Evolutionary conservation across 2,888 invertebrate genomes (phyloP).

Genomic region (Tetramorium bicarinatum): DNA sequence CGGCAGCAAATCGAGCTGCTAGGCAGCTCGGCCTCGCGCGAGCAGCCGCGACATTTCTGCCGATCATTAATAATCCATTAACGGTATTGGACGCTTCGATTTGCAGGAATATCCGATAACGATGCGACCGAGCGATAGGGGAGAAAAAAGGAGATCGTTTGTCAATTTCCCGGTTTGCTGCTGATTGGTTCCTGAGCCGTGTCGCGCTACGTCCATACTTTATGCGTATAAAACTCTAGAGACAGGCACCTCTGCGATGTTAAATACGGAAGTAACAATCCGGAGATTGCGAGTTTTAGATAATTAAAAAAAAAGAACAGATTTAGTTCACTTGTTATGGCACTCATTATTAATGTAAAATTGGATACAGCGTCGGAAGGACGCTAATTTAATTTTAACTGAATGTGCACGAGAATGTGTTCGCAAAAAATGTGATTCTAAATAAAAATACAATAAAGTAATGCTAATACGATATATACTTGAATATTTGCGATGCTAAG

Average conservation of each 20-base stretch:
- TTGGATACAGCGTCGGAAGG: constrained; percentile 5
- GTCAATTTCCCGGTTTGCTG: constrained; percentile 76
- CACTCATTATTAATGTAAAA: constrained; percentile 20
- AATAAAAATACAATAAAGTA: neutral
- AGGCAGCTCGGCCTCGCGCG: constrained; percentile 12
- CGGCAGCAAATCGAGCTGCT: constrained; percentile 22
- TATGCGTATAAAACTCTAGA: constrained; percentile 49
- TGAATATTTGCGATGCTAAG: neutral
- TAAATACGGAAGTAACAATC: constrained; percentile 21
- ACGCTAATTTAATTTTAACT: constrained; percentile 18
- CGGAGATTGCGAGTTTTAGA: constrained; percentile 44
- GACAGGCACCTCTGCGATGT: constrained; percentile 5
- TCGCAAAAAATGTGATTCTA: neutral
- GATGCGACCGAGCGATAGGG: constrained; percentile 52
- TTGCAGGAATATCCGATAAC: constrained; percentile 61
- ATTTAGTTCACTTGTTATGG: neutral
- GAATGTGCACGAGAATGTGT: too few species aligned
- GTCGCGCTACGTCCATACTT: constrained; percentile 63
- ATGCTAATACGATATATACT: neutral
- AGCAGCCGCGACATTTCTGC: constrained; percentile 46
- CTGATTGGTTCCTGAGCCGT: constrained; percentile 76
- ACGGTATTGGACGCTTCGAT: constrained; percentile 71
- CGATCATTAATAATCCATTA: constrained; percentile 81
- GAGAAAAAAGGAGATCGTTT: constrained; percentile 76
- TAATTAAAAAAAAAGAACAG: neutral